Conservation (phyloP, 2,113 vertebrate species). For the Toxotes jaculatrix region DNA sequence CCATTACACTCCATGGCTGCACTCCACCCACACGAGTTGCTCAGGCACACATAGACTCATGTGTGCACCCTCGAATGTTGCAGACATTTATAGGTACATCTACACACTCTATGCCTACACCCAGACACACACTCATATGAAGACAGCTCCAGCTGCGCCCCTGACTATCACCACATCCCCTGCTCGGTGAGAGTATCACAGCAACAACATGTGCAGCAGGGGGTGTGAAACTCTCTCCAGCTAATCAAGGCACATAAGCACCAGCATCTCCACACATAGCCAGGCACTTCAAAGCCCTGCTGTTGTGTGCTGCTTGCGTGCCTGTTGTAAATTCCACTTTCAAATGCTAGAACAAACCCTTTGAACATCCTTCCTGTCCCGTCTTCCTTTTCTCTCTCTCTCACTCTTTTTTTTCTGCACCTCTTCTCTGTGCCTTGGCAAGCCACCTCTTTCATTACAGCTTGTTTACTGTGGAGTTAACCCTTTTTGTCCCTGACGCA, state of each 20-base stretch:
- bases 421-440: slow-evolving; percentile 28
- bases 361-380: slow-evolving; percentile 63
- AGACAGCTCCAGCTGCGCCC: slow-evolving; percentile 68
- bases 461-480: slow-evolving; percentile 61
- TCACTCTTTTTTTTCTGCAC: slow-evolving; percentile 26
- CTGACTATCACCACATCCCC: slow-evolving; percentile 61
- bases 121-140: slow-evolving; percentile 17
- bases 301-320: slow-evolving; percentile 46
- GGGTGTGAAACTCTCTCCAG: slow-evolving; percentile 54
- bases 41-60: not conserved
- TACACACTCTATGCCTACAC: not conserved
- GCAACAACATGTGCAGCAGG: slow-evolving; percentile 70
- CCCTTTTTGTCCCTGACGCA: slow-evolving; percentile 21
- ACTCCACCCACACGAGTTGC: slow-evolving; percentile 27
- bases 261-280: slow-evolving; percentile 52
- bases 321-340: slow-evolving; percentile 63
- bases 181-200: slow-evolving; percentile 64
- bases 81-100: slow-evolving; percentile 28
- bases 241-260: slow-evolving; percentile 72
- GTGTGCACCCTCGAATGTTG: not conserved
- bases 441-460: slow-evolving; percentile 50
- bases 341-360: slow-evolving; percentile 65
- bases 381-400: slow-evolving; percentile 26
- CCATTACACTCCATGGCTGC: not conserved
- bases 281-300: slow-evolving; percentile 71